A percentile compares a stretch with the other conserved stretches of the same genome.
Conservation (phyloP, 1,140 invertebrate species). For the Solenopsis invicta region DNA sequence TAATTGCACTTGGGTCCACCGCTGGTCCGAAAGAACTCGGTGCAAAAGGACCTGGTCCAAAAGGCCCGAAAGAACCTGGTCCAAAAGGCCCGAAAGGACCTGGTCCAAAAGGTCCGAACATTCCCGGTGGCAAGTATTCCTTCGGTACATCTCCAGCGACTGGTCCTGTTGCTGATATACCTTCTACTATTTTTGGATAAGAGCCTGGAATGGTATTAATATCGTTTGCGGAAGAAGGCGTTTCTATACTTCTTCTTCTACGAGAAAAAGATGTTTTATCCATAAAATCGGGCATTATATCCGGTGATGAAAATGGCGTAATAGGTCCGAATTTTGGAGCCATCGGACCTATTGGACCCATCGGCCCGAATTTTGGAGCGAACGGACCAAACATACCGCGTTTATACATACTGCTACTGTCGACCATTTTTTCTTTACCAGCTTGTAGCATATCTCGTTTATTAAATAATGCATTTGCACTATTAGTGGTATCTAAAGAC, state of each 20-base stretch:
- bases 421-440: constrained; percentile 29
- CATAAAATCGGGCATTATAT: constrained; percentile 34
- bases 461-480: constrained; percentile 5
- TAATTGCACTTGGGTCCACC: constrained; percentile 80
- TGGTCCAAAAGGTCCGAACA: constrained; percentile 69
- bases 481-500: constrained; percentile 58
- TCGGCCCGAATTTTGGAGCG: constrained; percentile 65
- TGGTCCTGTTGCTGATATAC: constrained; percentile 5
- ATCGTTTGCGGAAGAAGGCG: neutral
- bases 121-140: constrained; percentile 75
- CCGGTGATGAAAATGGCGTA: constrained; percentile 15
- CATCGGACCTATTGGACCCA: constrained; percentile 23
- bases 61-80: constrained; percentile 52
- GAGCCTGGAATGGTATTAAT: constrained; percentile 63
- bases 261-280: constrained; percentile 50
- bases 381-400: constrained; percentile 73
- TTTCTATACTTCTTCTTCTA: constrained; percentile 67
- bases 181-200: constrained; percentile 74
- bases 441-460: constrained; percentile 1
- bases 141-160: constrained; percentile 38
- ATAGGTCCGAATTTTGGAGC: constrained; percentile 61
- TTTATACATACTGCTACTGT: constrained; percentile 58
- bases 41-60: constrained; percentile 61
- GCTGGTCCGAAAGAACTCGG: constrained; percentile 72
- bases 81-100: constrained; percentile 19